Percentiles rank a stretch among this genome's conserved stretches.
Evolutionary conservation across 2,113 vertebrate species (phyloP).

Genomic region (Corvus hawaiiensis): DNA sequence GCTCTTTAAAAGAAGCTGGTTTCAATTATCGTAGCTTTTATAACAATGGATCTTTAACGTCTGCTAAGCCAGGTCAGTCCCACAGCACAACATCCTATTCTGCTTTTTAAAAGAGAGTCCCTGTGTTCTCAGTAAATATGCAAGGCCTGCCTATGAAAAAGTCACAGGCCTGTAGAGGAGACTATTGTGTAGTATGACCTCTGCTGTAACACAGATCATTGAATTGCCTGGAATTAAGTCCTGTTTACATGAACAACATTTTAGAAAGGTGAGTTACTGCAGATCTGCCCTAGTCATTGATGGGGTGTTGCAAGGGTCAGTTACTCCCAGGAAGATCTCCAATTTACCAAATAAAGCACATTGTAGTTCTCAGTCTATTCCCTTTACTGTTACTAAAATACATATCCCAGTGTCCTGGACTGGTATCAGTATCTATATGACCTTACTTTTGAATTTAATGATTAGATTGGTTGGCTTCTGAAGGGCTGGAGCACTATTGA

Average conservation of each 20-base stretch:
- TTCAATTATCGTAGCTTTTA: background rate
- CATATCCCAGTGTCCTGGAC: background rate
- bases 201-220: background rate
- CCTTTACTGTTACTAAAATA: background rate
- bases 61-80: background rate
- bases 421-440: background rate
- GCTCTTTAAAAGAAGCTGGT: background rate
- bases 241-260: background rate
- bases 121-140: background rate
- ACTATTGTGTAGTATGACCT: background rate
- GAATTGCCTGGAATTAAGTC: background rate
- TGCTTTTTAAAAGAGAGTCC: background rate
- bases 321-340: background rate
- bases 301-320: background rate
- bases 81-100: background rate
- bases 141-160: background rate
- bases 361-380: background rate
- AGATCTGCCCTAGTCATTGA: background rate
- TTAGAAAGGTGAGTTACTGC: background rate
- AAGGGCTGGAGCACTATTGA: background rate
- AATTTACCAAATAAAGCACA: background rate
- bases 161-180: background rate
- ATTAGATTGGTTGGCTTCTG: background rate
- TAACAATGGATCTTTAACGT: background rate
- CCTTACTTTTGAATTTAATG: background rate